Evolutionary conservation across 2,113 vertebrate genomes (phyloP), one percentile per base, ranked within the genome.

Genomic region (Sardina pilchardus): DNA sequence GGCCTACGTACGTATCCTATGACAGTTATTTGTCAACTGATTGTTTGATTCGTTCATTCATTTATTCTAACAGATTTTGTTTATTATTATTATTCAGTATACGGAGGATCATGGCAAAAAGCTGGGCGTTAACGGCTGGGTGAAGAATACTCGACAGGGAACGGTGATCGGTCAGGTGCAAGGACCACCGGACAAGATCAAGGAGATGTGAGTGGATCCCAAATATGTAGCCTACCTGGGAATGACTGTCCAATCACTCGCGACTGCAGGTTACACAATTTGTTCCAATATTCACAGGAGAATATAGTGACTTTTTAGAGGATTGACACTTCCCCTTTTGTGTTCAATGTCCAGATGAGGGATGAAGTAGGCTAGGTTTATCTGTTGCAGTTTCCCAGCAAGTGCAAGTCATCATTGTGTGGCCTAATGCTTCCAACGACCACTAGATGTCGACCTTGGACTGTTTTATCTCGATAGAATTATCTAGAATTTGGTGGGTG

Each of bases 161-260:
- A 97, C 96, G 0, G 97, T 98, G 87, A 93, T 93, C 0, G 97
- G 97, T 47, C 97, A 97, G 87, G 93, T 97, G 50, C 97, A 98
- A 84, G 97, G 97, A 53, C 95, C 95, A 0, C 89, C 93, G 63
- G 96, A 96, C 4, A 96, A 93, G 90, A 95, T 98, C 81, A 90
- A 93, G 42, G 94, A 95, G 59, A 98, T 98, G 97, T 97, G 93
- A 97, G 97, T 97, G 2, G 12, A 3, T 26, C 24, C 50, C 4
- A 53, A 53, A 17, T 53, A 17, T 53, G 26, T 34, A 8, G 24
- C 39, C 19, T n/a, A 30, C 30, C n/a, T 9, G 63, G 16, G 10
- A 0, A 16, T 12, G 9, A 6, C n/a, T 30, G 7, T 30, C 63
- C 10, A 34, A 63, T 63, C 59, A 63, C 59, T 63, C 4, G 59